Conservation (phyloP, 1,140 invertebrate species). For the Macrobrachium nipponense region DNA sequence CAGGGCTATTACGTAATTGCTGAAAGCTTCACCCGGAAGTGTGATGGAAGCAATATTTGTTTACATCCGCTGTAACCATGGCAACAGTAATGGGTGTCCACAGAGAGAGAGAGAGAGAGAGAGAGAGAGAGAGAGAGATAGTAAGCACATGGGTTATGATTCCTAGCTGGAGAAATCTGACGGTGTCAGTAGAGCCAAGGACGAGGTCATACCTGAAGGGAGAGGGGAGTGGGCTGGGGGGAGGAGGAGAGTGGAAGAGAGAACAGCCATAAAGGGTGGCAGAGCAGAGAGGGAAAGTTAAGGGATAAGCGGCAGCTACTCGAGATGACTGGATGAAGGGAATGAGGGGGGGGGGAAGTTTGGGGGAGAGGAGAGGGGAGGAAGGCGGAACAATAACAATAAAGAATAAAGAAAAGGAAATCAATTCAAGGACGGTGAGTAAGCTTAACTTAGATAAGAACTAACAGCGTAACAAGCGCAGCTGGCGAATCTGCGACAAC, state of each 20-base stretch:
- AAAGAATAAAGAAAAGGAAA: not conserved
- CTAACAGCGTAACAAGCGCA: not conserved
- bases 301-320: conserved; percentile 3
- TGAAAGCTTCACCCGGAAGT: too few species aligned
- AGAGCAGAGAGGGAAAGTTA: conserved; percentile 19
- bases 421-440: not conserved
- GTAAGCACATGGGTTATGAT: not conserved
- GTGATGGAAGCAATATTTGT: not conserved
- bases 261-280: not conserved
- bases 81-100: not conserved
- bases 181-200: not conserved
- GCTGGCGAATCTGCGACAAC: not conserved
- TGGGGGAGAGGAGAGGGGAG: not conserved
- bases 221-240: too few species aligned
- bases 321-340: not conserved
- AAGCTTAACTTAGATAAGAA: too few species aligned
- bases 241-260: too few species aligned
- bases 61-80: conserved; percentile 11
- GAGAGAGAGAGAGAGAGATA: not conserved
- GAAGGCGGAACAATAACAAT: not conserved
- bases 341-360: not conserved
- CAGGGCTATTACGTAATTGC: too few species aligned
- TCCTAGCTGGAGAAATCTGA: conserved; percentile 41
- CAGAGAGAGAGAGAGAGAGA: not conserved
- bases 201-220: too few species aligned